phyloP scores from a whole-genome alignment of 2,888 invertebrate species.

The Cremastinae sp. region DNA sequence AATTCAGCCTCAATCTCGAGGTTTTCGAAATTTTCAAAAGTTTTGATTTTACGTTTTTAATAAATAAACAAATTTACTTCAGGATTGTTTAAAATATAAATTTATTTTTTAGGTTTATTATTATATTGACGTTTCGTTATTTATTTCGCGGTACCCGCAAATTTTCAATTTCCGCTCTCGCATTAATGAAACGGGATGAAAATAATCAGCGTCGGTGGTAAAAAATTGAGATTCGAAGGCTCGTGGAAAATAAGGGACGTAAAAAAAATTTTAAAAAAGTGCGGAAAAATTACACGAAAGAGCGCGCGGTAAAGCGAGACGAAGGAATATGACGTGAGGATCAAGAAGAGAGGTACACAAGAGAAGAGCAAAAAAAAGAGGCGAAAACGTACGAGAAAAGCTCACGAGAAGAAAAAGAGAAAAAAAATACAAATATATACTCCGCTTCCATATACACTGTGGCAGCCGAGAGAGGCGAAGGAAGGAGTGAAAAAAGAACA shows the following conservation, averaged over 20 bases:
- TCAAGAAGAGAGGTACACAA: conserved; percentile 18
- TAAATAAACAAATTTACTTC: too few species aligned
- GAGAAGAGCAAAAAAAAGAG: conserved; percentile 50
- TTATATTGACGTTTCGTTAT: too few species aligned
- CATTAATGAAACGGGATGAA: too few species aligned
- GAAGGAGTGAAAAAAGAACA: conserved; percentile 43
- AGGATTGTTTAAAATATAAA: too few species aligned
- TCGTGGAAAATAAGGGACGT: conserved; percentile 11
- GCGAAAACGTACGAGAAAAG: conserved; percentile 38
- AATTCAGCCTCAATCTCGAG: too few species aligned
- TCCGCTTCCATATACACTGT: conserved; percentile 57
- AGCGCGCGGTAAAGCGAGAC: conserved; percentile 47
- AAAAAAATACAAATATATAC: conserved; percentile 34
- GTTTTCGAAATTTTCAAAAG: too few species aligned
- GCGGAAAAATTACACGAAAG: conserved; percentile 10
- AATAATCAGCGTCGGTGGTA: too few species aligned
- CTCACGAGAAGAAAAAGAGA: conserved; percentile 35
- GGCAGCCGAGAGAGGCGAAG: conserved; percentile 46
- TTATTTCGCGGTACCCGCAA: too few species aligned
- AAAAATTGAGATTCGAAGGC: neutral
- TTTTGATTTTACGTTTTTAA: too few species aligned
- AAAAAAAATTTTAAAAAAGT: conserved; percentile 1
- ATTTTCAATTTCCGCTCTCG: too few species aligned
- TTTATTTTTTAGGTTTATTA: too few species aligned
- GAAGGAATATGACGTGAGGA: conserved; percentile 47